A percentile compares a stretch with the other conserved stretches of the same genome.
Evolutionary conservation across 2,888 invertebrate species (phyloP).

Genomic region (Sicus ferrugineus): DNA sequence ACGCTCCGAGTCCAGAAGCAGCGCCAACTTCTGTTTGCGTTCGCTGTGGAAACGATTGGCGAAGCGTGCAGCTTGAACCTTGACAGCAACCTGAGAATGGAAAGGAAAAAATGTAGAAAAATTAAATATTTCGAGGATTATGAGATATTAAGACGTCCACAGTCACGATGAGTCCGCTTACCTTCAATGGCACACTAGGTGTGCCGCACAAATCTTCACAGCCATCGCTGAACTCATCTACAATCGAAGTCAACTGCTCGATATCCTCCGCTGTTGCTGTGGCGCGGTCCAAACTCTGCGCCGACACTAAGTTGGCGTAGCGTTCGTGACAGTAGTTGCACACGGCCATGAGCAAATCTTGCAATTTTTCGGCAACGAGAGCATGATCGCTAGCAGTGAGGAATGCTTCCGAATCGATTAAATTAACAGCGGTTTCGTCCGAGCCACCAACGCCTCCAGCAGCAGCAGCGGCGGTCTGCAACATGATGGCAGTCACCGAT

Average conservation of each 20-base stretch:
- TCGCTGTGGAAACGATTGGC: constrained; percentile 91
- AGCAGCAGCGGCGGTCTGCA: constrained; percentile 75
- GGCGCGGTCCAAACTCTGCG: constrained; percentile 75
- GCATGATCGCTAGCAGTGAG: constrained; percentile 75
- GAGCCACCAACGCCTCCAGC: constrained; percentile 66
- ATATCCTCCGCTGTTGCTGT: constrained; percentile 79
- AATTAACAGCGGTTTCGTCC: constrained; percentile 63
- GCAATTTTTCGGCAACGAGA: constrained; percentile 75
- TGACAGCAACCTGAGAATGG: constrained; percentile 71
- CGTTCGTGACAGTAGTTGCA: constrained; percentile 94
- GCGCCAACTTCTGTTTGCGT: constrained; percentile 82
- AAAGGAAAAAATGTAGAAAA: background rate
- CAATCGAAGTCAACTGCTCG: constrained; percentile 76
- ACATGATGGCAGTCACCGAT: constrained; percentile 78
- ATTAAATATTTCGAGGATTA: too few relatives aligned
- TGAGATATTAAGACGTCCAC: too few relatives aligned
- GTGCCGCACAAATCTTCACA: constrained; percentile 80
- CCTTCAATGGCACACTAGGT: constrained; percentile 79
- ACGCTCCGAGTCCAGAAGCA: constrained; percentile 86
- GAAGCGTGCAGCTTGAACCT: constrained; percentile 89
- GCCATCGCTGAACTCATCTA: constrained; percentile 79
- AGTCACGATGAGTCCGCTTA: constrained; percentile 28
- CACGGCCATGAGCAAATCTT: constrained; percentile 80
- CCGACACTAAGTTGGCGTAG: constrained; percentile 86
- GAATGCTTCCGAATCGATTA: constrained; percentile 73